Conservation (phyloP, 2,888 invertebrate species). For the Portevinia maculata region DNA sequence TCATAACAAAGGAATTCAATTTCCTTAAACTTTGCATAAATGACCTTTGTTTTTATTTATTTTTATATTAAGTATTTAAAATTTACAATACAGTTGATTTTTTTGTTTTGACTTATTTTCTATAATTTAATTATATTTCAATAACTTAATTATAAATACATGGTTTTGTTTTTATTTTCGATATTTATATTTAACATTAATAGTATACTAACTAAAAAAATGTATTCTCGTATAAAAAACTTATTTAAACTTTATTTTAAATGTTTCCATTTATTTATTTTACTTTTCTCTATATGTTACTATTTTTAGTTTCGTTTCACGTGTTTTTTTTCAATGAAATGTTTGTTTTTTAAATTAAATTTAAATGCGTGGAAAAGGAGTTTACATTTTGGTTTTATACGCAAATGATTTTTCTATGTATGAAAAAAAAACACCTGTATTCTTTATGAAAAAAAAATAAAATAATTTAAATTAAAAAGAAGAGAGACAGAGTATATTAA, state of each 20-base stretch:
- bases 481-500: conserved; percentile 54
- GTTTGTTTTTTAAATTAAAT: conserved; percentile 25
- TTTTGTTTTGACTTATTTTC: conserved; percentile 26
- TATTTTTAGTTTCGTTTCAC: conserved; percentile 28
- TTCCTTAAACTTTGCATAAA: conserved; percentile 47
- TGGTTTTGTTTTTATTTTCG: conserved; percentile 36
- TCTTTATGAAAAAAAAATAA: conserved; percentile 2
- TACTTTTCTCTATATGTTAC: conserved; percentile 12
- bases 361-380: conserved; percentile 64
- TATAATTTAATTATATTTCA: conserved; percentile 25
- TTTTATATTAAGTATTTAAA: conserved; percentile 51
- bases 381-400: conserved; percentile 18
- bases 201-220: conserved; percentile 74
- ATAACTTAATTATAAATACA: conserved; percentile 45
- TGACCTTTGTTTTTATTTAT: conserved; percentile 37
- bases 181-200: conserved; percentile 58
- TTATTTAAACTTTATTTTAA: conserved; percentile 59
- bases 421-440: conserved; percentile 18
- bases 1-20: conserved; percentile 10
- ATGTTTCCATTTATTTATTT: conserved; percentile 19
- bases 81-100: conserved; percentile 64
- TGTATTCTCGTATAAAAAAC: conserved; percentile 75
- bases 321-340: conserved; percentile 12
- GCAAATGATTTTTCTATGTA: conserved; percentile 34
- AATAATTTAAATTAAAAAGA: conserved; percentile 32